These are phyloP conservation scores for Thumatha senex DNA, from an alignment of 2,888 invertebrate genomes.

Conservation along the genomic window DNA sequence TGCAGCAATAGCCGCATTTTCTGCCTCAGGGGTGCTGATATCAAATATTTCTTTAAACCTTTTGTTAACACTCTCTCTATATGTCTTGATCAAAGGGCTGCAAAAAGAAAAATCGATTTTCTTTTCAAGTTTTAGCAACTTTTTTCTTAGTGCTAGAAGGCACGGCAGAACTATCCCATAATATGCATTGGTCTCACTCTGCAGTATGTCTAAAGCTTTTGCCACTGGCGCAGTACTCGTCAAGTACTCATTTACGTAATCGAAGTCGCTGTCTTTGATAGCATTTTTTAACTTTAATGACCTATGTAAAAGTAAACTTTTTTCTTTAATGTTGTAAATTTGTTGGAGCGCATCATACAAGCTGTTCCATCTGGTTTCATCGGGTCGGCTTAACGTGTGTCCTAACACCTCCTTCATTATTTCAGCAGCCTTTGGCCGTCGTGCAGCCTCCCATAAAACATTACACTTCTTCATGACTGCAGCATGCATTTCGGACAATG, in stretches of 20 bases:
- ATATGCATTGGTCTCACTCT: conserved; percentile 13
- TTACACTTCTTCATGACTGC: conserved; percentile 4
- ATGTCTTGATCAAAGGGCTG: too few relatives aligned
- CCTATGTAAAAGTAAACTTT: conserved; percentile 5
- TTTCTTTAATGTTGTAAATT: conserved; percentile 8
- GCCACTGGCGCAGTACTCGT: conserved; percentile 13
- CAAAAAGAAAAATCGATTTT: too few relatives aligned
- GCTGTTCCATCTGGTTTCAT: conserved; percentile 13
- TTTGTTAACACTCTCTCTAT: too few relatives aligned
- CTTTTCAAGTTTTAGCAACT: conserved; percentile 13
- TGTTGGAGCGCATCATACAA: conserved; percentile 7
- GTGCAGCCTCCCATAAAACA: not conserved
- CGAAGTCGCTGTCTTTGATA: conserved; percentile 15
- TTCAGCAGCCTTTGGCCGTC: too few relatives aligned
- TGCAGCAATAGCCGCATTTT: too few relatives aligned
- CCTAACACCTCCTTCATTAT: conserved; percentile 3
- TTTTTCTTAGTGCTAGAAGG: conserved; percentile 16
- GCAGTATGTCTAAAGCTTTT: conserved; percentile 18
- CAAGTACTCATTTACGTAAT: conserved; percentile 20
- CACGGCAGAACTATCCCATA: conserved; percentile 17
- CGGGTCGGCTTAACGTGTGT: conserved; percentile 10
- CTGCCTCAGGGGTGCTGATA: too few relatives aligned
- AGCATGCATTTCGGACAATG: conserved; percentile 5
- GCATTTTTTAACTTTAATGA: conserved; percentile 11
- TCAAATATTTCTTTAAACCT: too few relatives aligned